Conservation (phyloP, 2,888 invertebrate species). For the Cheilosia vernalis region DNA sequence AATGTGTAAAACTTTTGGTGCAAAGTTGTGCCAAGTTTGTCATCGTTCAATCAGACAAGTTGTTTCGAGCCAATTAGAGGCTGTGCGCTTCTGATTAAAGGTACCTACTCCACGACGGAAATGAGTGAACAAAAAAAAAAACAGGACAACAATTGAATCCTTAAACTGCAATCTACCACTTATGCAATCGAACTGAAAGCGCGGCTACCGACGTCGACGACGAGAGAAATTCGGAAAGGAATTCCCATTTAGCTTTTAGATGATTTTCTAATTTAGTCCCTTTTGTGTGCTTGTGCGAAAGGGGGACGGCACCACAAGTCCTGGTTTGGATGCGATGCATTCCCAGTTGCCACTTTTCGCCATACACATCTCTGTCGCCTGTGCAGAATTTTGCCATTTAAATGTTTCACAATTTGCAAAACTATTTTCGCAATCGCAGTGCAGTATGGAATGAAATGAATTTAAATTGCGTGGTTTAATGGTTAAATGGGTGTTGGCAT, state of each 20-base stretch:
- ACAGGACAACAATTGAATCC: conserved; percentile 8
- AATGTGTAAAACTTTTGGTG: conserved; percentile 6
- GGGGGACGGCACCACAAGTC: conserved; percentile 28
- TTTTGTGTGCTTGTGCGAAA: conserved; percentile 44
- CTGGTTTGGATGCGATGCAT: conserved; percentile 29
- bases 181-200: conserved; percentile 36
- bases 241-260: conserved; percentile 70
- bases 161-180: conserved; percentile 15
- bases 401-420: conserved; percentile 58
- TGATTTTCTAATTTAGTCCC: conserved; percentile 72
- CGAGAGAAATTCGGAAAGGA: conserved; percentile 46
- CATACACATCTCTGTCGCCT: not conserved
- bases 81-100: too few relatives aligned
- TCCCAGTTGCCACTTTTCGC: not conserved
- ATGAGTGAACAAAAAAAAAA: not conserved
- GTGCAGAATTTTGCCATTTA: conserved; percentile 14
- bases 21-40: not conserved
- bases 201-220: not conserved
- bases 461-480: conserved; percentile 64
- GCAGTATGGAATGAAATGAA: conserved; percentile 57
- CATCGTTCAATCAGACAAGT: not conserved
- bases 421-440: conserved; percentile 65
- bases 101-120: not conserved
- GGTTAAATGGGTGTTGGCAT: conserved; percentile 1
- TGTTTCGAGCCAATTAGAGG: not conserved